These are phyloP conservation scores for Melieria crassipennis DNA, from an alignment of 2,888 invertebrate species.

Conservation along the genomic window DNA sequence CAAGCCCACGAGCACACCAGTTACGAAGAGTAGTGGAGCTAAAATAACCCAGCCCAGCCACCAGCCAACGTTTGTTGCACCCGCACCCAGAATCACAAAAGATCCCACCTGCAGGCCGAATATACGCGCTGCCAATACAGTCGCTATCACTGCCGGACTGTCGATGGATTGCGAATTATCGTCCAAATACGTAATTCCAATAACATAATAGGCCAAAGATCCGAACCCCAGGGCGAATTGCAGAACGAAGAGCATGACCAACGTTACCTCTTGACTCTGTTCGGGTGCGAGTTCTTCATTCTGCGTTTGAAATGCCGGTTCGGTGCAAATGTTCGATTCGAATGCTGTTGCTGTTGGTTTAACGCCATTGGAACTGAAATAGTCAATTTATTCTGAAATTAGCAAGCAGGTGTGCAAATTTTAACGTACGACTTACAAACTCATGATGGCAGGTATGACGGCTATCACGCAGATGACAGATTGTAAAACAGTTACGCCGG, in stretches of 20 bases:
- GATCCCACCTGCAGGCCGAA: slow-evolving; percentile 64
- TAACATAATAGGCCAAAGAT: slow-evolving; percentile 67
- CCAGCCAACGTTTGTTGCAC: slow-evolving; percentile 58
- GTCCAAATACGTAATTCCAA: slow-evolving; percentile 72
- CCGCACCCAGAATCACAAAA: slow-evolving; percentile 59
- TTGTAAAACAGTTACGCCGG: slow-evolving; percentile 69
- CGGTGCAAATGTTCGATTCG: slow-evolving; percentile 52
- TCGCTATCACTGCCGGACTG: slow-evolving; percentile 67
- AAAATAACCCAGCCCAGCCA: slow-evolving; percentile 69
- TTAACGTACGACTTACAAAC: slow-evolving; percentile 56
- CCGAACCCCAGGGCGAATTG: slow-evolving; percentile 68
- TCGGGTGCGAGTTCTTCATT: slow-evolving; percentile 43
- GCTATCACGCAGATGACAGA: slow-evolving; percentile 67
- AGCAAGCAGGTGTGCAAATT: background rate
- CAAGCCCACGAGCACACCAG: slow-evolving; percentile 68
- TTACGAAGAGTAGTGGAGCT: slow-evolving; percentile 65
- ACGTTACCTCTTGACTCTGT: slow-evolving; percentile 60
- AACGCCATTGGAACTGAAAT: slow-evolving; percentile 47
- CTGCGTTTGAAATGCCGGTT: slow-evolving; percentile 46
- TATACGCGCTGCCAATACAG: slow-evolving; percentile 58
- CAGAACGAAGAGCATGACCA: slow-evolving; percentile 66
- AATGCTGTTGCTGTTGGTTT: slow-evolving; percentile 38
- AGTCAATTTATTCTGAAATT: background rate
- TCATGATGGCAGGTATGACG: slow-evolving; percentile 70
- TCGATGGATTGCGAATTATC: slow-evolving; percentile 70